These are phyloP conservation scores for Nematolebias whitei DNA, from an alignment of 2,113 vertebrate species.

Conservation along the genomic window DNA sequence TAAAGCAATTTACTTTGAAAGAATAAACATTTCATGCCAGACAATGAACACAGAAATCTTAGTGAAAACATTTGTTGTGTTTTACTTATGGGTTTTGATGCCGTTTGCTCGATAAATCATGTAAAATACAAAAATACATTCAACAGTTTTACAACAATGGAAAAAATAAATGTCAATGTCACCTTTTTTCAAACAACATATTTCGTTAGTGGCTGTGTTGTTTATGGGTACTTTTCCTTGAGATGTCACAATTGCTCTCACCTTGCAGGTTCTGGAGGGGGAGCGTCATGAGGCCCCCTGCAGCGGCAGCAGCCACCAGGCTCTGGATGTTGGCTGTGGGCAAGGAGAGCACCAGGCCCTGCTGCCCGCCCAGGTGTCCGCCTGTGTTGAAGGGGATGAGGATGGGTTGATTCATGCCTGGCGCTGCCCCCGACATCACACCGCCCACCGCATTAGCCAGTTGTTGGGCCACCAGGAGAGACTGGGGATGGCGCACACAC, in stretches of 20 bases:
- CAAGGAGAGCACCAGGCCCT: constrained; percentile 96
- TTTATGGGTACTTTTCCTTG: too few species aligned
- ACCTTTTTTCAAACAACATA: background rate
- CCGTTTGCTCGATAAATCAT: background rate
- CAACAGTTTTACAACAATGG: background rate
- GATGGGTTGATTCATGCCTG: constrained; percentile 95
- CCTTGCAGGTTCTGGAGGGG: constrained; percentile 99
- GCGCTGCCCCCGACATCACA: constrained; percentile 92
- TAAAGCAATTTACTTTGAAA: constrained; percentile 46
- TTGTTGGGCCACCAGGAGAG: constrained; percentile 94
- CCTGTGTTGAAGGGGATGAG: constrained; percentile 98
- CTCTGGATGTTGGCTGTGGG: constrained; percentile 97
- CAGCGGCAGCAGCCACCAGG: constrained; percentile 96
- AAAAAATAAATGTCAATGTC: background rate
- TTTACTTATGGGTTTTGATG: constrained; percentile 3
- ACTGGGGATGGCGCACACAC: constrained; percentile 71
- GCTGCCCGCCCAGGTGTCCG: constrained; percentile 94
- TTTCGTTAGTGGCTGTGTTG: background rate
- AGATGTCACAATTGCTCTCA: constrained; percentile 70
- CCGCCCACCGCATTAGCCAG: constrained; percentile 92
- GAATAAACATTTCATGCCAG: constrained; percentile 21
- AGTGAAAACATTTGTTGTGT: constrained; percentile 9
- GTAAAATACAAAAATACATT: background rate
- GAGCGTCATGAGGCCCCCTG: constrained; percentile 97
- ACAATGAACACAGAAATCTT: constrained; percentile 13